A percentile compares a stretch with the other conserved stretches of the same genome.
phyloP scores from a whole-genome alignment of 2,113 vertebrate species.

The Amphiprion percula region DNA sequence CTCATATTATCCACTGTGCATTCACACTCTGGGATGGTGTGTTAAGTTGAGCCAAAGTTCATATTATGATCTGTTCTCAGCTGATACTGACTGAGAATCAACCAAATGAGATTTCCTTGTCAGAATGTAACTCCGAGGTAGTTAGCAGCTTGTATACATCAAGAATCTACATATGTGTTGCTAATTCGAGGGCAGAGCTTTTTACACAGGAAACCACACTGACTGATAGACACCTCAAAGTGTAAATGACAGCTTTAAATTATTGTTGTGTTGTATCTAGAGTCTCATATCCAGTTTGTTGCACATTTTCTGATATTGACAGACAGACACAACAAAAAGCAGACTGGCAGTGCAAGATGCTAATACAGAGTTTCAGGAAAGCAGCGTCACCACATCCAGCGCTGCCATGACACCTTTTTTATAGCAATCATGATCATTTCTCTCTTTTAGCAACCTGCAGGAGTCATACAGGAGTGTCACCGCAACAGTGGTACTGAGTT shows the following conservation, averaged over 20 bases:
- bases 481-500: neutral
- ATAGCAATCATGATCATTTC: neutral
- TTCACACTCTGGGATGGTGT: neutral
- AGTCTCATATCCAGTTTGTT: neutral
- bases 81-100: neutral
- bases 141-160: neutral
- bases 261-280: neutral
- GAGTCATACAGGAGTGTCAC: neutral
- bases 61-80: neutral
- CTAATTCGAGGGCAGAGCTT: neutral
- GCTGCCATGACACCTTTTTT: neutral
- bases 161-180: neutral
- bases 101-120: neutral
- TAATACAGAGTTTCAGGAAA: too few relatives aligned
- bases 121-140: neutral
- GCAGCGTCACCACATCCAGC: too few relatives aligned
- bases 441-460: neutral
- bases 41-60: neutral
- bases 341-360: too few relatives aligned
- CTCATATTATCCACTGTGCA: conserved; percentile 22
- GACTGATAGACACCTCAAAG: neutral
- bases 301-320: too few relatives aligned
- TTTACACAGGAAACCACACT: conserved; percentile 45
- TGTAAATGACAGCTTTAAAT: neutral
- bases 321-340: neutral